phyloP scores from a whole-genome alignment of 2,113 vertebrate species.

The Rhadina sibilatrix region DNA sequence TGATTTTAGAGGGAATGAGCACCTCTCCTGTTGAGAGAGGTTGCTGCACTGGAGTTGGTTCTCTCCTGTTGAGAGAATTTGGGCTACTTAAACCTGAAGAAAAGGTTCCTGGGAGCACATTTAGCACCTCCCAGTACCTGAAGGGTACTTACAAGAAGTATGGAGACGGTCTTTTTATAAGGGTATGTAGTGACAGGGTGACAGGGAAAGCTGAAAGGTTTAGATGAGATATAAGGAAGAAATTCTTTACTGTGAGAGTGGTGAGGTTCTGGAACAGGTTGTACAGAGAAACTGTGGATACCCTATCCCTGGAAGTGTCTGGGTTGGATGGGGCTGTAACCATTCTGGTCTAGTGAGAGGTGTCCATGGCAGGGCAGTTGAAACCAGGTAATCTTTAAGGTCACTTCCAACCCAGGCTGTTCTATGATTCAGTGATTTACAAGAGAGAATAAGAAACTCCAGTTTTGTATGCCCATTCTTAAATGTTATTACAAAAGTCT shows the following conservation, averaged over 20 bases:
- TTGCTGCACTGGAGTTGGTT: too few relatives aligned
- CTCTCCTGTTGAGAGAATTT: background rate
- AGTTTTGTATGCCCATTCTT: background rate
- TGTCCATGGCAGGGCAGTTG: rapidly evolving
- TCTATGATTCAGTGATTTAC: background rate
- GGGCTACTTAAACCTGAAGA: background rate
- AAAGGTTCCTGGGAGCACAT: background rate
- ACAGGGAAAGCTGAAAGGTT: background rate
- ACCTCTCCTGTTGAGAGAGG: background rate
- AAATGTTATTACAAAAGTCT: background rate
- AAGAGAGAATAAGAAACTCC: background rate
- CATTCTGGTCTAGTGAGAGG: too few relatives aligned
- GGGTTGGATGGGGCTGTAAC: background rate
- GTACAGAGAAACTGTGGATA: background rate
- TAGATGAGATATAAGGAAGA: background rate
- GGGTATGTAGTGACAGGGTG: background rate
- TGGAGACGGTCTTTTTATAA: background rate
- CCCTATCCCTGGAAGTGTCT: background rate
- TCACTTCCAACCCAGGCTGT: background rate
- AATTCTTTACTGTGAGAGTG: background rate
- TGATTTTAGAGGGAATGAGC: background rate
- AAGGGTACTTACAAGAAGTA: background rate
- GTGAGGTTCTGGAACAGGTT: background rate
- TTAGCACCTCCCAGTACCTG: background rate
- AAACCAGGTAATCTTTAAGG: background rate